Conservation (phyloP, 2,797 vertebrate species). For the Moxostoma hubbsi region DNA sequence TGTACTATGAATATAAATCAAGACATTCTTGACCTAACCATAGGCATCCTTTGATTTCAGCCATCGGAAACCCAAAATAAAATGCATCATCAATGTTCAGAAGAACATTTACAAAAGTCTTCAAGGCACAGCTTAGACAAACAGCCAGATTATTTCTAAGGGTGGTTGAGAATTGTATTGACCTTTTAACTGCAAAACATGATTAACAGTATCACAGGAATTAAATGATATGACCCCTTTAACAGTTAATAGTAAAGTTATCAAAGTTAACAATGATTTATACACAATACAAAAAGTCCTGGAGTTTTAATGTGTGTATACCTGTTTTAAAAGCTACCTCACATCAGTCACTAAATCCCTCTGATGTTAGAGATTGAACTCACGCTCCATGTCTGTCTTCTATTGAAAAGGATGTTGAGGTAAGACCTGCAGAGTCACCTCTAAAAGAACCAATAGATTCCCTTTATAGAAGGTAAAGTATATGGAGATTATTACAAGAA, state of each 20-base stretch:
- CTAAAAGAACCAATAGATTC: conserved; percentile 71
- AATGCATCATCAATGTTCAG: no score
- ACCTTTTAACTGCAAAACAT: no score
- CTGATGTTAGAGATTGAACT: conserved; percentile 63
- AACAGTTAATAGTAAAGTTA: not conserved
- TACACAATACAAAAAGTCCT: conserved; percentile 54
- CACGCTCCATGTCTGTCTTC: conserved; percentile 65
- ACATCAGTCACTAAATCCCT: conserved; percentile 51
- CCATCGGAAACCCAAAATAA: no score
- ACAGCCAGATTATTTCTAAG: no score
- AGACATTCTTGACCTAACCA: no score
- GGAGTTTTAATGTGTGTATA: conserved; percentile 25
- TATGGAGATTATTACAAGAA: conserved; percentile 71
- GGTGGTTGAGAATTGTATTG: no score
- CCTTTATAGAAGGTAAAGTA: conserved; percentile 75
- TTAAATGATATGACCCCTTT: conserved; percentile 16
- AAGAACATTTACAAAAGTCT: no score
- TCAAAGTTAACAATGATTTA: conserved; percentile 55
- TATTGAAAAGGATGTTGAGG: conserved; percentile 72
- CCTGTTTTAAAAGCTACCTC: conserved; percentile 50
- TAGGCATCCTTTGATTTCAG: no score
- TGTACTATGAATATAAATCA: no score
- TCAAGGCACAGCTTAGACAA: no score
- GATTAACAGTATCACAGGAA: no score
- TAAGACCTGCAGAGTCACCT: conserved; percentile 70